Conservation (phyloP, 2,797 vertebrate species). For the Falco novaeseelandiae region DNA sequence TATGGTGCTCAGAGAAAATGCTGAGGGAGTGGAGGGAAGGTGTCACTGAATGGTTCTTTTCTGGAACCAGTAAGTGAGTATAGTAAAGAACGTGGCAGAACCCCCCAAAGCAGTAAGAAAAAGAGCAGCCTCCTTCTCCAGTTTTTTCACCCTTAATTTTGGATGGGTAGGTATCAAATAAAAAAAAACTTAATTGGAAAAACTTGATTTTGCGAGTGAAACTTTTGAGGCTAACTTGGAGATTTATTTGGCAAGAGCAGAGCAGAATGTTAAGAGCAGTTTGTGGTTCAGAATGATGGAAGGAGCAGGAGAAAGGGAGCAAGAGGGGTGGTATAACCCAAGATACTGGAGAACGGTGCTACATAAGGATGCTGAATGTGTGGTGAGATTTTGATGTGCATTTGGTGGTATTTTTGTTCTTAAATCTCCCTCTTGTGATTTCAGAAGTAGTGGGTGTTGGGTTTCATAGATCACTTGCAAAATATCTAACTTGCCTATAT, state of each 20-base stretch:
- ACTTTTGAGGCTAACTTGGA: not conserved
- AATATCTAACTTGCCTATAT: not conserved
- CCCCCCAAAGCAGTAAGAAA: not conserved
- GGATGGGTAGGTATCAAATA: not conserved
- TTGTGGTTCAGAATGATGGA: not conserved
- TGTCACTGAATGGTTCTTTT: not conserved
- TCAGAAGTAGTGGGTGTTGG: not conserved
- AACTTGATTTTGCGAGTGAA: not conserved
- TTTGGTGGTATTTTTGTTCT: not conserved
- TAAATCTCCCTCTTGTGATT: not conserved
- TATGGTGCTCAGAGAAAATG: not conserved
- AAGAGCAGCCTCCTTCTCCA: not conserved
- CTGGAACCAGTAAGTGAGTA: not conserved
- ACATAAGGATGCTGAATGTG: not conserved
- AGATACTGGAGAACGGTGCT: not conserved
- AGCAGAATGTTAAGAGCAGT: not conserved
- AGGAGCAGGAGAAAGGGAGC: not conserved
- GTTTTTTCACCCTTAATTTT: not conserved
- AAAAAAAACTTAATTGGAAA: not conserved
- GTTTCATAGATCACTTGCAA: not conserved
- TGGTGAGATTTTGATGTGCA: not conserved
- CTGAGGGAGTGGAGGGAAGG: not conserved
- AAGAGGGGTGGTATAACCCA: not conserved
- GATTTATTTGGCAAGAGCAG: not conserved
- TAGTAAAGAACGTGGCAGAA: not conserved